Evolutionary conservation across 2,797 vertebrate genomes (phyloP).

Genomic region (Protonibea diacanthus): DNA sequence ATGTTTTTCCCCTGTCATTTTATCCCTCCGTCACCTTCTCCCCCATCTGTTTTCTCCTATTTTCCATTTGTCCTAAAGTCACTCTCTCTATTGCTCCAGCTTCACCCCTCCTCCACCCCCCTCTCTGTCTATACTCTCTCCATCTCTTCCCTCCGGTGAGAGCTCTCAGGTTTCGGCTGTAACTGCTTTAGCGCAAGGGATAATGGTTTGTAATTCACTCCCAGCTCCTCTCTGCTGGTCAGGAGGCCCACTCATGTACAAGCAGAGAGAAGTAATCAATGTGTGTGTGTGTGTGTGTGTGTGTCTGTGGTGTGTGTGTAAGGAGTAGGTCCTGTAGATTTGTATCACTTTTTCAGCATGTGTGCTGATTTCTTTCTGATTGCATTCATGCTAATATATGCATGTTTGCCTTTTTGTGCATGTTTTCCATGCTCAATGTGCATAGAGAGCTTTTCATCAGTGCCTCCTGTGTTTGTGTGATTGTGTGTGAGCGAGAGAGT

Average conservation of each 20-base stretch:
- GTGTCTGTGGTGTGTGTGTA: slow-evolving; percentile 18
- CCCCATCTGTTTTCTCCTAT: slow-evolving; percentile 36
- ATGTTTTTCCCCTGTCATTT: slow-evolving; percentile 30
- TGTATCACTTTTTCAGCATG: slow-evolving; percentile 20
- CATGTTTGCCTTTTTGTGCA: neutral
- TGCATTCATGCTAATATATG: slow-evolving; percentile 16
- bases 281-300: slow-evolving; percentile 41
- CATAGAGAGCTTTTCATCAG: slow-evolving; percentile 1
- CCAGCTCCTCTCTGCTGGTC: slow-evolving; percentile 67
- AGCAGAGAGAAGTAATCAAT: slow-evolving; percentile 56
- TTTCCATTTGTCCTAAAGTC: slow-evolving; percentile 57
- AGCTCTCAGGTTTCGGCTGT: slow-evolving; percentile 73
- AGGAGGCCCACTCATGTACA: slow-evolving; percentile 69
- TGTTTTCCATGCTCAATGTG: neutral
- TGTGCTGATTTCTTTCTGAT: slow-evolving; percentile 1
- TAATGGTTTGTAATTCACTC: slow-evolving; percentile 81
- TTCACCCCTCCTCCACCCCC: slow-evolving; percentile 12
- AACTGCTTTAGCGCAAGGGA: slow-evolving; percentile 71
- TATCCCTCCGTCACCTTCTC: slow-evolving; percentile 31
- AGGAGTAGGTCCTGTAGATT: neutral
- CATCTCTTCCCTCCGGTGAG: slow-evolving; percentile 52
- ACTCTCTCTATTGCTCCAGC: slow-evolving; percentile 24
- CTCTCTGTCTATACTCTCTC: slow-evolving; percentile 25
- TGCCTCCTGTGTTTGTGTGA: neutral
- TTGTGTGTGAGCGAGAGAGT: too few relatives aligned